Base-by-base conservation (phyloP, 1,140 invertebrate species). In the Ectropis grisescens region DNA sequence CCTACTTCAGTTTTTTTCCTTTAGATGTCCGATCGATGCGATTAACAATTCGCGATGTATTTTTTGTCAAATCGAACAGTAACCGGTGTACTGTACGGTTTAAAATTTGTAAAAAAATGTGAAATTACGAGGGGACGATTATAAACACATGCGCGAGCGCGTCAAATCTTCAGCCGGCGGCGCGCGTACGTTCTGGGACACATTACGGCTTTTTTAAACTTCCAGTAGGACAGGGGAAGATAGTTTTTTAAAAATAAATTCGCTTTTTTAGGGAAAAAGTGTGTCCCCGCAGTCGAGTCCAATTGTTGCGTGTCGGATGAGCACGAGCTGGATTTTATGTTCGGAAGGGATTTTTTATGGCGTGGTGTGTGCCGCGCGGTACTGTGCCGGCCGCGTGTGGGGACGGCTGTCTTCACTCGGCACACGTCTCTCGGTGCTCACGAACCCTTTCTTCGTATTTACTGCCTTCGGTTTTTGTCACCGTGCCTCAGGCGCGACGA, bases 221-320 rank as follows among this genome's bases (percentile, higher is more conserved):
- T 51, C 54, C 50, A 52, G 51, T 64, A 62, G 49, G 50, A 50
- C 53, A 51, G 58, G 74, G 75, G 66, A 72, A 68, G 51, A 58
- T 53, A 54, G 56, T 68, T 80, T 80, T 79, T 74, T 61, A 75
- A 80, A 78, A 75, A 75, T 69, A 74, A 78, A 62, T 68, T 50
- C 44, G 61, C 58, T 74, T 78, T 80, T 76, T 71, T 58, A 61
- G 50, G 47, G 33, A 65, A 69, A 71, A 71, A 78, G 56, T 56
- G 52, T 74, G 66, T 75, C 72, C 69, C 68, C 64, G 53, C 62
- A 62, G 60, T 69, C 55, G 51, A 58, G 55, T 76, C 51, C 68
- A 76, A 75, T 80, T 78, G 75, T 78, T 80, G 72, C 75, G 71
- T 75, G 68, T 75, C 75, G 66, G 70, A 72, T 71, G 75, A 68